phyloP scores from a whole-genome alignment of 2,888 invertebrate species.

The Macrophya annulata region DNA sequence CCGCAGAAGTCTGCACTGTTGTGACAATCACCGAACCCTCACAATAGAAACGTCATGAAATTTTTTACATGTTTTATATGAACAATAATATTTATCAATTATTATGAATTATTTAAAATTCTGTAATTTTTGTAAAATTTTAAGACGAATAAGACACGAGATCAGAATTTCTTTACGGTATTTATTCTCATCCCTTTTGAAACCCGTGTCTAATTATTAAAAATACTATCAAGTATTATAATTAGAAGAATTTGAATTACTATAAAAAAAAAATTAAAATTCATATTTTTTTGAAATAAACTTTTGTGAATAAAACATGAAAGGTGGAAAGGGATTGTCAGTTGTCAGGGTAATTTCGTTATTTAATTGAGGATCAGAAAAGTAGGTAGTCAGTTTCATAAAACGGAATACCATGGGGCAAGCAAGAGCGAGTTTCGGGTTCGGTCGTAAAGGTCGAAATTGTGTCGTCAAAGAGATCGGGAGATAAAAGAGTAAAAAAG shows the following conservation, averaged over 20 bases:
- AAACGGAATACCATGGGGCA: slow-evolving; percentile 13
- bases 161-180: no score
- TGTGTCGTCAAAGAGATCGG: slow-evolving; percentile 44
- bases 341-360: not conserved
- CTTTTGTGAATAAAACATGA: not conserved
- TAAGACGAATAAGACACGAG: no score
- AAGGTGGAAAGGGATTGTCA: not conserved
- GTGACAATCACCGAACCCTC: not conserved
- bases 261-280: no score
- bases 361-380: slow-evolving; percentile 28
- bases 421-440: not conserved
- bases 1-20: not conserved
- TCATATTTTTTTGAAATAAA: not conserved
- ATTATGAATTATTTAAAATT: not conserved
- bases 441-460: slow-evolving; percentile 23
- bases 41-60: not conserved
- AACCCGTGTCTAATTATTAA: no score
- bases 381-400: slow-evolving; percentile 18
- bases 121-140: no score
- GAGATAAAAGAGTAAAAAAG: slow-evolving; percentile 13
- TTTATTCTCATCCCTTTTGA: no score
- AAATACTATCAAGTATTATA: no score
- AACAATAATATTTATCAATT: not conserved
- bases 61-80: not conserved
- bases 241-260: no score